Base-by-base conservation (phyloP, 2,888 invertebrate genomes). In the Syrista parreyssii region DNA sequence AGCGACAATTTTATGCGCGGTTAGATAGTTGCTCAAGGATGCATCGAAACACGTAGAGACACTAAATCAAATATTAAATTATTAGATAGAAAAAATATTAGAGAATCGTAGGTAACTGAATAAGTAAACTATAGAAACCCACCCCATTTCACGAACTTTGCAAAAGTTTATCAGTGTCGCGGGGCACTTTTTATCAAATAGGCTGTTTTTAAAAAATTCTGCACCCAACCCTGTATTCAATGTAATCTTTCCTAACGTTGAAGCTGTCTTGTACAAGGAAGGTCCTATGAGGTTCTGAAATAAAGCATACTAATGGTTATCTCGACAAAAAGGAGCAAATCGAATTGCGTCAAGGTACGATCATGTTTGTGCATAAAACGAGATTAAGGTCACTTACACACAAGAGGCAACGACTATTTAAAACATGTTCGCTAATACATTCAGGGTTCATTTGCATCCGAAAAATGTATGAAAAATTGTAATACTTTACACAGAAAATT, bases 11-110 rank as follows among this genome's bases (percentile, higher is more conserved):
- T 89, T 89, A 71, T 90, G 88, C 3, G 90, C 89, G 4, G 83
- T 79, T 32, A 90, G 80, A 68, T 84, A 90, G 76, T 88, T 89
- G n/a, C 81, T 81, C 4, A 90, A 73, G 4, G 89, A 88, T 1
- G 90, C 86, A 68, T 90, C 87, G 35, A 85, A 86, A 68, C 90
- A 90, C 11, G 90, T 89, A 12, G 86, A 88, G 30, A 90, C 80
- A 76, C 90, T 89, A 78, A 81, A 82, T 74, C n/a, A 55, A 23
- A 72, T 71, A 76, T 74, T 33, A 40, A 71, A 71, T 55, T n/a
- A 76, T 76, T 74, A 30, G 23, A 55, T 68, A 35, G 12, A 75
- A 12, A 33, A 32, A 40, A 40, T 68, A 68, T 55, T 40, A 9
- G 34, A 71, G 31, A 74, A n/a, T 30, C 33, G 30, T 15, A 36